These are phyloP conservation scores for Heteromurus nitidus DNA, from an alignment of 2,888 invertebrate species.

Conservation along the genomic window DNA sequence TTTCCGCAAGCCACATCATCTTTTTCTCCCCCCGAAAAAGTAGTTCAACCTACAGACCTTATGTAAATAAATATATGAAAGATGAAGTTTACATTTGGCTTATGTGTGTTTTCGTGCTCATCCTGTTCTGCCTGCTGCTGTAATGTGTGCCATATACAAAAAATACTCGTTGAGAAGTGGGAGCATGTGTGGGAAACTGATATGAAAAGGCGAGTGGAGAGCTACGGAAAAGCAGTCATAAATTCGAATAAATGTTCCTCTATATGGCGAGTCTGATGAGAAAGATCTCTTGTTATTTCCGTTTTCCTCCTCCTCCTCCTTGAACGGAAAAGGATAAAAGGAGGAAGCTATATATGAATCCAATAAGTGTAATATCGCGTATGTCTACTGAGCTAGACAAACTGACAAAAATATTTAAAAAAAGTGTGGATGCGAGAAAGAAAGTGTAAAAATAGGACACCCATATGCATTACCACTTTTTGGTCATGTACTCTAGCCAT, in stretches of 20 bases:
- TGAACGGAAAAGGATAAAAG: too few relatives aligned
- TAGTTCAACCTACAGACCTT: constrained; percentile 23
- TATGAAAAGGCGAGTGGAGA: not conserved
- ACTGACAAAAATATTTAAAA: constrained; percentile 18
- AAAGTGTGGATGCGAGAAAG: constrained; percentile 4
- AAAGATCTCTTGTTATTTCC: too few relatives aligned
- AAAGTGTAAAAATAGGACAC: constrained; percentile 22
- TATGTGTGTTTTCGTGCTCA: too few relatives aligned
- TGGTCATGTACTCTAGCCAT: not conserved
- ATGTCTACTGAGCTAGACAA: constrained; percentile 27
- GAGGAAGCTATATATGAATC: too few relatives aligned
- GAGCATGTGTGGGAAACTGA: not conserved
- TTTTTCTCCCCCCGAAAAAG: constrained; percentile 1
- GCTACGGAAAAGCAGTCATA: constrained; percentile 46
- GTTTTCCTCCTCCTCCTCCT: too few relatives aligned
- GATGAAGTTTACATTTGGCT: constrained; percentile 26
- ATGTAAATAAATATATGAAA: constrained; percentile 54
- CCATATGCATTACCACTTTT: not conserved
- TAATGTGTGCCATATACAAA: not conserved
- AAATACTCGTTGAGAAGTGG: not conserved
- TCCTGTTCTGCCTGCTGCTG: too few relatives aligned
- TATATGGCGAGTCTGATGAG: constrained; percentile 36
- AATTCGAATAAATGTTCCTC: constrained; percentile 36
- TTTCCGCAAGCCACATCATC: not conserved
- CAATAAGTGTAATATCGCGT: not conserved